Evolutionary conservation across 2,797 vertebrate species (phyloP), one percentile per base, ranked within the genome.

Genomic region (Lagocephalus sceleratus): DNA sequence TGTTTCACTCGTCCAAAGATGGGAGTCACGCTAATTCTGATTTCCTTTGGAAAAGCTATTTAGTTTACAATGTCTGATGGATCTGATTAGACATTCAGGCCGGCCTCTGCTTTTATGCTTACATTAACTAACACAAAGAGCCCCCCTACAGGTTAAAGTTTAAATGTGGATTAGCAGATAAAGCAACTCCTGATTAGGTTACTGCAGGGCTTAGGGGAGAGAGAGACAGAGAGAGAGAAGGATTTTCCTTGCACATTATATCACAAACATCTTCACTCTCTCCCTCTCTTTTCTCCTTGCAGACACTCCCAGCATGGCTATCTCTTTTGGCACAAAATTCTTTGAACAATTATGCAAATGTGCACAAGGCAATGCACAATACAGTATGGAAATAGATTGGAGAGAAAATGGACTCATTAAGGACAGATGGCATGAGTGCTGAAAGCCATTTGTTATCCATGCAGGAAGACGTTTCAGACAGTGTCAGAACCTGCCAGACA

Each of bases 121-220:
- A 94, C 91, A 98, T 97, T 98, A 95, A 93, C 90, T 90, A 93
- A 92, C 92, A 98, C 93, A 98, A 98, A 96, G 92, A 94, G 93
- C 90, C 93, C 94, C 93, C 94, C 94, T 91, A 94, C 93, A 94
- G 94, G 94, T 96, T 96, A 96, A 95, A 97, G 94, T 99, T 98
- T 97, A 98, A 98, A 95, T 92, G 93, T 96, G 94, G 94, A 98
- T 96, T 97, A 96, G 89, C 87, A 94, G 92, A 95, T 95, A 95
- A 96, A 94, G 92, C 92, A 91, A 91, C 90, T 92, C 90, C 89
- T 95, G 92, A 94, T 87, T 92, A 94, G 92, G 91, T 95, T 96
- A 97, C 93, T 89, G 89, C 90, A 88, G 90, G 87, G 91, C 90
- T 92, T 90, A 88, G 85, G 90, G 65, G 78, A 22, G 29, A 74